phyloP scores from a whole-genome alignment of 2,113 vertebrate species.

The Scophthalmus maximus region DNA sequence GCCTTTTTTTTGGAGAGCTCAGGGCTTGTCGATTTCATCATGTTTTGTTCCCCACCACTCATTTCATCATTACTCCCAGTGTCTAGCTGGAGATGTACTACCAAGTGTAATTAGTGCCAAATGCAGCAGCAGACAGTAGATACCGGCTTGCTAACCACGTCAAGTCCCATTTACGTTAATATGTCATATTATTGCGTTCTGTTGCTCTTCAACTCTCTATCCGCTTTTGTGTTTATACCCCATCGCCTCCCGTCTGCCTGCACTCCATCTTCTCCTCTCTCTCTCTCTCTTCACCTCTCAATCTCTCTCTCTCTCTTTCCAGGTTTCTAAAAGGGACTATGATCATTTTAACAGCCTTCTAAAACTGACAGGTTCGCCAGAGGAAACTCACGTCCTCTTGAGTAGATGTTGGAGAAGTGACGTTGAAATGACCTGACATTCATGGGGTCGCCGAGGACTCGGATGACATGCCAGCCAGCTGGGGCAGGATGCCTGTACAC shows the following conservation, averaged over 20 bases:
- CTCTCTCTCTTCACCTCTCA: background rate
- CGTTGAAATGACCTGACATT: constrained; percentile 74
- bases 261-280: constrained; percentile 1
- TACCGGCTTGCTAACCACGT: constrained; percentile 18
- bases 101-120: constrained; percentile 60
- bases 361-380: constrained; percentile 69
- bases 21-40: no score
- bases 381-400: constrained; percentile 65
- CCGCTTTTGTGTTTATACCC: background rate
- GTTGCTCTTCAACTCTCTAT: constrained; percentile 10
- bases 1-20: background rate
- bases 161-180: background rate
- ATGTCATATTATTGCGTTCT: constrained; percentile 28
- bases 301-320: constrained; percentile 29
- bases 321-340: constrained; percentile 69
- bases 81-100: constrained; percentile 38
- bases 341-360: constrained; percentile 77
- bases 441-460: constrained; percentile 66
- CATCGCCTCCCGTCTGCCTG: constrained; percentile 8
- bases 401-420: constrained; percentile 67
- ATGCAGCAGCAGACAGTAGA: constrained; percentile 24
- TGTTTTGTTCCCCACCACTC: background rate
- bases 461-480: constrained; percentile 45
- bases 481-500: constrained; percentile 14
- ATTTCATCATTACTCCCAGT: constrained; percentile 37